These are phyloP conservation scores for Zaprionus davidi DNA, from an alignment of 1,140 invertebrate species.

Conservation along the genomic window DNA sequence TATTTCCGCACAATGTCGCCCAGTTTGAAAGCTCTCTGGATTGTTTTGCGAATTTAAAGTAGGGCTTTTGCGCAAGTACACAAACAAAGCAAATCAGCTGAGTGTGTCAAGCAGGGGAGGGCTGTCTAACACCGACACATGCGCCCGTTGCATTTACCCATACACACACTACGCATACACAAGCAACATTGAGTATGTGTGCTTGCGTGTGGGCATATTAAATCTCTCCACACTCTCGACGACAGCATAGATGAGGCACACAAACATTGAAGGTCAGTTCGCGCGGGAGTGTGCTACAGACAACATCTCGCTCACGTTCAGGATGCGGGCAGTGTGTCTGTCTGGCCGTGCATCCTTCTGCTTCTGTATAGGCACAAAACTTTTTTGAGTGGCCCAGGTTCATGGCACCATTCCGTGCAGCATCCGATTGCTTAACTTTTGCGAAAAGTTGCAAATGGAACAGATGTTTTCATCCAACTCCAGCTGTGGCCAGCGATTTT, in stretches of 20 bases:
- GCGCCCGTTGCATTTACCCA: slow-evolving; percentile 34
- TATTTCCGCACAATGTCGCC: background rate
- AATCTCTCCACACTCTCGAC: slow-evolving; percentile 51
- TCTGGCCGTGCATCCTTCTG: slow-evolving; percentile 11
- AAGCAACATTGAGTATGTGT: slow-evolving; percentile 25
- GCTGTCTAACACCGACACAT: slow-evolving; percentile 35
- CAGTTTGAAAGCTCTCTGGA: background rate
- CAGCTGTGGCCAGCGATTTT: slow-evolving; percentile 29
- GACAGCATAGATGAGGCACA: slow-evolving; percentile 54
- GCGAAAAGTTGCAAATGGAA: slow-evolving; percentile 51
- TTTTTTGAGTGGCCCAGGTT: slow-evolving; percentile 61
- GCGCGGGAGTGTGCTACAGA: slow-evolving; percentile 60
- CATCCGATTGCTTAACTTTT: slow-evolving; percentile 40
- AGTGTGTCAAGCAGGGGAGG: slow-evolving; percentile 21
- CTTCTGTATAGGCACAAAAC: slow-evolving; percentile 55
- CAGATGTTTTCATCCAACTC: slow-evolving; percentile 44
- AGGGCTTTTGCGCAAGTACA: slow-evolving; percentile 71
- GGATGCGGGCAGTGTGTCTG: slow-evolving; percentile 30
- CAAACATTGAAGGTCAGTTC: slow-evolving; percentile 73
- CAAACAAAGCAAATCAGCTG: slow-evolving; percentile 67
- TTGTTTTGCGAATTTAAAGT: slow-evolving; percentile 39
- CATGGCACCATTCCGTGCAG: slow-evolving; percentile 31
- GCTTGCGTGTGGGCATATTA: slow-evolving; percentile 41
- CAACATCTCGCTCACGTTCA: slow-evolving; percentile 50
- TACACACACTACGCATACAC: background rate